These are phyloP conservation scores for Sitobion miscanthi DNA, from an alignment of 1,140 invertebrate species.

Conservation along the genomic window DNA sequence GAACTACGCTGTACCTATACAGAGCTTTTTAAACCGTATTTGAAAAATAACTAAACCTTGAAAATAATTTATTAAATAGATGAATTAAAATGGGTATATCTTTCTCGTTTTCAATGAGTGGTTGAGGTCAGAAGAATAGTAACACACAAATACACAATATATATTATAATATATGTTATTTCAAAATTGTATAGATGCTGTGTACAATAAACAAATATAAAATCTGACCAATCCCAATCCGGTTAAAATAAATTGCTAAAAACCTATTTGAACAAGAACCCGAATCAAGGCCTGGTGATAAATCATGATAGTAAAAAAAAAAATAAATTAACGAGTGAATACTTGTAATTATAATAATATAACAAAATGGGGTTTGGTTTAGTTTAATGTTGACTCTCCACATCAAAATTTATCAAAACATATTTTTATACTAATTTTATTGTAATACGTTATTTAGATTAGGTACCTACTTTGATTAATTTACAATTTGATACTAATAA, in stretches of 20 bases:
- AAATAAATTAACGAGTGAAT: background rate
- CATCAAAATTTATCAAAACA: background rate
- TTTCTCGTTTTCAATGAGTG: constrained; percentile 42
- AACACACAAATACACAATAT: background rate
- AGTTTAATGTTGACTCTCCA: background rate
- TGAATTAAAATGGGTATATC: background rate
- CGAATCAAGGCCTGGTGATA: background rate
- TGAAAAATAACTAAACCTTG: background rate
- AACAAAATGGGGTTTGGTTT: background rate
- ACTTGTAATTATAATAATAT: background rate
- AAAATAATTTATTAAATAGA: constrained; percentile 26
- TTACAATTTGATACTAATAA: background rate
- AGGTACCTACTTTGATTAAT: background rate
- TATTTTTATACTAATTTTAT: background rate
- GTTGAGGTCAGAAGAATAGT: constrained; percentile 33
- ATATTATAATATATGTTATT: constrained; percentile 3
- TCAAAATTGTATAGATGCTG: background rate
- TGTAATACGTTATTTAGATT: background rate
- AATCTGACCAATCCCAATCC: background rate
- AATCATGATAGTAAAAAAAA: background rate
- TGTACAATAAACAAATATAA: background rate
- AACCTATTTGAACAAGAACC: background rate
- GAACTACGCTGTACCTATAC: background rate
- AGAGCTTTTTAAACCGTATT: background rate
- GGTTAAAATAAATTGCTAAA: background rate